Base-by-base conservation (phyloP, 2,888 invertebrate species). In the Isoperla grammatica region DNA sequence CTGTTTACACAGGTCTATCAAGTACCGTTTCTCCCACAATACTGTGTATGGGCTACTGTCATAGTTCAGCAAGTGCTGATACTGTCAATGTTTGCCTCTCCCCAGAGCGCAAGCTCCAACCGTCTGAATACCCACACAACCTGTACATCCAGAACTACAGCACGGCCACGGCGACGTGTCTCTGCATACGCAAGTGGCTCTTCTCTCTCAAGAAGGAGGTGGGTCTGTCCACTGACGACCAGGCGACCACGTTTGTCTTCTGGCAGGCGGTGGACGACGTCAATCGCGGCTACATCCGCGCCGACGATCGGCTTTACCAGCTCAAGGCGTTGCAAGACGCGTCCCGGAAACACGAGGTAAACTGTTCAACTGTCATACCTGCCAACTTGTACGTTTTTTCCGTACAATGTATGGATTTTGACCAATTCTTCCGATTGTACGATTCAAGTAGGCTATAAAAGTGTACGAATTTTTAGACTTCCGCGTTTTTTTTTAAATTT, bases 71-170 rank as follows among this genome's bases (percentile, higher is more conserved):
- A n/a, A n/a, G n/a, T n/a, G n/a, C n/a, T n/a, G n/a, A n/a, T n/a
- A n/a, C n/a, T n/a, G n/a, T n/a, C n/a, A n/a, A n/a, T n/a, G n/a
- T n/a, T n/a, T n/a, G n/a, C n/a, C n/a, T 62, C 64, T 63, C 76
- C 78, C n/a, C 77, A 93, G 96, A 97, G 74, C 85, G 98, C 58
- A 96, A 96, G 77, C 78, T 99, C 62, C 90, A 90, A 69, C 86
- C 91, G 1, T 87, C 88, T 73, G 99, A 99, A 78, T 90, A 93
- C 68, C 98, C 98, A 0, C 98, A 99, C 78, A 92, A 95, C 69
- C 81, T 99, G 65, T 99, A 99, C 79, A 95, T 99, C 68, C 97
- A 98, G 78, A 99, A 99, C 78, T 99, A 98, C 74, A 95, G 95
- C 65, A 98, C 98, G 11, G 97, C 98, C 37, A 94, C 95, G 39